These are phyloP conservation scores for Eremobia ochroleuca DNA, from an alignment of 2,888 invertebrate genomes.

Conservation along the genomic window DNA sequence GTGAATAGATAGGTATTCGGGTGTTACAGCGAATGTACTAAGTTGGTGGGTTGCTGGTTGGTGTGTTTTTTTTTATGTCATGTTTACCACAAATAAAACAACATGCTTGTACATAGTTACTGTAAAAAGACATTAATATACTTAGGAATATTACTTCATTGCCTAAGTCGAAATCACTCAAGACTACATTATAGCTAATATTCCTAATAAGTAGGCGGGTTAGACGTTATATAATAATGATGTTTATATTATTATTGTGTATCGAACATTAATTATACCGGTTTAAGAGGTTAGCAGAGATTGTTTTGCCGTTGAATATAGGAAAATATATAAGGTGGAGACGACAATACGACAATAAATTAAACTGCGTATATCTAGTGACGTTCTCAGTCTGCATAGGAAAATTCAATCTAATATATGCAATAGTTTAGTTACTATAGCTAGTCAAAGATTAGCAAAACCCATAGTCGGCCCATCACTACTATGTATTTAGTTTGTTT, in stretches of 20 bases:
- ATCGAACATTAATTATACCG: neutral
- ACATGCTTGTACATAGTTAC: neutral
- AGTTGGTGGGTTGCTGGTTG: too few species aligned
- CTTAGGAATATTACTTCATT: neutral
- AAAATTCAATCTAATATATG: neutral
- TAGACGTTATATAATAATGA: conserved; percentile 5
- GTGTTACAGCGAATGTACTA: too few species aligned
- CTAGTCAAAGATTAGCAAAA: neutral
- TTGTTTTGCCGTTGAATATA: neutral
- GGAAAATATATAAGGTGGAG: neutral
- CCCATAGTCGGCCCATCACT: neutral
- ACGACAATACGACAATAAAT: neutral
- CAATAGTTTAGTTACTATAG: neutral
- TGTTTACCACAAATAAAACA: too few species aligned
- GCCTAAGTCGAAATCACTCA: neutral
- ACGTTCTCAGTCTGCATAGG: neutral
- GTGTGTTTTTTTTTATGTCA: too few species aligned
- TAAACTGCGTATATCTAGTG: neutral
- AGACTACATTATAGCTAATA: conserved; percentile 15
- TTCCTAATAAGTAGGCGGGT: neutral
- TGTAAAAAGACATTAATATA: neutral
- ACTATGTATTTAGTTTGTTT: neutral
- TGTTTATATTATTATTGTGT: conserved; percentile 8
- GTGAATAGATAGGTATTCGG: too few species aligned
- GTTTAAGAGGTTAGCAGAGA: neutral